phyloP scores from a whole-genome alignment of 2,888 invertebrate species.

The Eupithecia inturbata region DNA sequence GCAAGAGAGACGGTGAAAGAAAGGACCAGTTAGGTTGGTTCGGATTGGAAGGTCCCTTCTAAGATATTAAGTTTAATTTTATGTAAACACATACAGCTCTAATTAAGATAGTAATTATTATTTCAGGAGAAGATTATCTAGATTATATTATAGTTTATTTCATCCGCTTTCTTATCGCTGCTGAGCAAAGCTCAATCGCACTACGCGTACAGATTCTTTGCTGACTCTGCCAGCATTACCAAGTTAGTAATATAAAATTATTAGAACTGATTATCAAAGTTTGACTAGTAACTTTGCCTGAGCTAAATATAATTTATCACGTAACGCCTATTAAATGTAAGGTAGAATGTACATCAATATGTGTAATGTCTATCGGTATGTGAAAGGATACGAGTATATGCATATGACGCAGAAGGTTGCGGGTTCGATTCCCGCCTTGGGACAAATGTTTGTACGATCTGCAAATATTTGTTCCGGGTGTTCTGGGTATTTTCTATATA shows the following conservation, averaged over 20 bases:
- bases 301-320: not conserved
- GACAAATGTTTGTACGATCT: too few relatives aligned
- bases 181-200: not conserved
- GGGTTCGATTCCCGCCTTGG: too few relatives aligned
- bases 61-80: not conserved
- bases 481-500: too few relatives aligned
- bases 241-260: slow-evolving; percentile 2
- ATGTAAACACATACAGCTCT: not conserved
- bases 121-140: not conserved
- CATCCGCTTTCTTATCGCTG: not conserved
- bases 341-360: not conserved
- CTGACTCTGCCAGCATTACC: not conserved
- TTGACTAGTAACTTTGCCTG: not conserved
- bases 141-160: not conserved
- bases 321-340: not conserved
- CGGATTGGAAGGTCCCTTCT: not conserved
- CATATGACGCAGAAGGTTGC: not conserved
- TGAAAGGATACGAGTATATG: too few relatives aligned
- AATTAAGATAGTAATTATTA: not conserved
- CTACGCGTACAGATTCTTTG: not conserved
- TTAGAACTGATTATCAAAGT: not conserved
- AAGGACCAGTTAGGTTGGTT: not conserved
- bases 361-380: not conserved
- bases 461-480: too few relatives aligned
- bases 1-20: not conserved